Evolutionary conservation across 2,888 invertebrate species (phyloP), one percentile per base, ranked within the genome.

Genomic region (Notodonta dromedarius): DNA sequence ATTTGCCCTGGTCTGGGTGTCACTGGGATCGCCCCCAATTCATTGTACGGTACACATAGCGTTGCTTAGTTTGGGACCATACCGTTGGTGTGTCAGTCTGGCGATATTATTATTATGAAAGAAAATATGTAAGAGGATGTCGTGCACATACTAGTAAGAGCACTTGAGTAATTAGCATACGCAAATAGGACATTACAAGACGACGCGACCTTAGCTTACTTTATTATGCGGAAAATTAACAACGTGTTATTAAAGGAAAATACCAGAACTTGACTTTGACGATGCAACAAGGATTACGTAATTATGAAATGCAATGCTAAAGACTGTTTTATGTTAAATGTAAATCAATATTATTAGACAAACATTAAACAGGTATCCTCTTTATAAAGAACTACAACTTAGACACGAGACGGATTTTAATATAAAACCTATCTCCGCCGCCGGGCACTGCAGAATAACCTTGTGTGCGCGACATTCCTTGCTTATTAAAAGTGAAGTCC

Each of bases 401-500:
- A 52, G 9, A 32, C 32, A 44, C 32, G 13, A 32, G 6, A 12
- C n/a, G 5, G 13, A 11, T 58, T 66, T 63, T 46, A 58, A 61
- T 58, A 58, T 16, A 53, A 58, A 63, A 35, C 32, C 24, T 32
- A 55, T 61, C 53, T 61, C 42, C 24, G 40, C 42, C 24, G 40
- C 59, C 40, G 32, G 14, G 57, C 51, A 53, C 14, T 65, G 64
- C 56, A 32, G 24, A 63, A 60, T 12, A 58, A 56, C 39, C 16
- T 55, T 35, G 42, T 12, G 60, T 52, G 57, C 40, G 55, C 57
- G 13, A 61, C 7, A 51, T 55, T 60, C 57, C 58, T 54, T 40
- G 65, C 24, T 61, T 67, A 60, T 63, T 59, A 61, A 65, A 65
- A 13, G 7, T 52, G 11, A 60, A 57, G 24, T 59, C 48, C 50